Evolutionary conservation across 2,888 invertebrate species (phyloP), one percentile per base, ranked within the genome.

Genomic region (Liodrosophila aerea): DNA sequence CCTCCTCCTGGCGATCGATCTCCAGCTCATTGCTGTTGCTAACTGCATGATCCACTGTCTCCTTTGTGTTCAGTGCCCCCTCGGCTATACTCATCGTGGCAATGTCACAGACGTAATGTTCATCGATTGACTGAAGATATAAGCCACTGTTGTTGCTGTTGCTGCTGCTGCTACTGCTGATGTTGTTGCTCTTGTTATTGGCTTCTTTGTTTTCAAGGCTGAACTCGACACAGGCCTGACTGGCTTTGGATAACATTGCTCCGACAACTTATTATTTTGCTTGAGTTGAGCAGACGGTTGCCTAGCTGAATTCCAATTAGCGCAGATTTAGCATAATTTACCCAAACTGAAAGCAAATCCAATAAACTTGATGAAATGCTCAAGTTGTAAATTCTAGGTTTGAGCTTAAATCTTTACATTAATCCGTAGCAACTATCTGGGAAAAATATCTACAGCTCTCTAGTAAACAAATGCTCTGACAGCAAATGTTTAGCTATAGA

Each of bases 1-100:
- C 87, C 66, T 88, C 88, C 47, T 83, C 87, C 29, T 70, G 77
- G 0, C 73, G 77, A 70, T 87, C 80, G 29, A 88, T 77, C 59
- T 85, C 85, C 62, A 88, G 60, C 39, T 86, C 89, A 31, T 64
- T 62, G 13, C 18, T 44, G 51, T 56, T 46, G 44, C 69, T 33
- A 41, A 15, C 9, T 60, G 70, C 16, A 4, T 33, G 51, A 44
- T 44, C 33, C 13, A 34, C 15, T 29, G 9, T 39, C n/a, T 40
- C 34, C 27, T 40, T 36, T 22, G 49, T 27, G 34, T 11, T 51
- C 57, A 22, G 12, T 52, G 66, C 47, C 37, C 66, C 64, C 52
- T 84, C 83, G 5, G 50, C 78, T 18, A 83, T 69, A 30, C 61
- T 65, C 76, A 84, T 82, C 82, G 73, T 82, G 12, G 73, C 72